A percentile compares a stretch with the other conserved stretches of the same genome.
Evolutionary conservation across 2,113 vertebrate genomes (phyloP).

Genomic region (Pithys albifrons): DNA sequence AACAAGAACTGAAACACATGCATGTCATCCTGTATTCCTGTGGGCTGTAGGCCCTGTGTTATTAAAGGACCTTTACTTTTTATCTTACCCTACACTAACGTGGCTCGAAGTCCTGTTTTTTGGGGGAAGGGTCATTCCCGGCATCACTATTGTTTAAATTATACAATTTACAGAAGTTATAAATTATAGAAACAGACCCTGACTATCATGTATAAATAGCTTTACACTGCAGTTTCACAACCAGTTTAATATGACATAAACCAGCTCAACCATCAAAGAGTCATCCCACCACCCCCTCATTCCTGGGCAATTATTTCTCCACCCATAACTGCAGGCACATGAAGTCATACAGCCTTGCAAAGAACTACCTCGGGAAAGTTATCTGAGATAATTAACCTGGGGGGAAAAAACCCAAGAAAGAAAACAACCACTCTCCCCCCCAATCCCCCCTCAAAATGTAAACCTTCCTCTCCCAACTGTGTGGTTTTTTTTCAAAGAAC

Average conservation of each 20-base stretch:
- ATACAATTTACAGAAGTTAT: not conserved
- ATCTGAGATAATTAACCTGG: not conserved
- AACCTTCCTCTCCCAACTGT: not conserved
- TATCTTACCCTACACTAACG: no score
- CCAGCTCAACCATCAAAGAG: not conserved
- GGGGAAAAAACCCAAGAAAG: not conserved
- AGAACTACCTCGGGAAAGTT: not conserved
- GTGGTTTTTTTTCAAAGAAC: not conserved
- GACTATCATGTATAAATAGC: not conserved
- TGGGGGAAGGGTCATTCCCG: no score
- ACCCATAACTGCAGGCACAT: not conserved
- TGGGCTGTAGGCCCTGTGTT: no score
- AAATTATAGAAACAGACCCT: not conserved
- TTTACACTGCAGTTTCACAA: not conserved
- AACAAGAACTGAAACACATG: no score
- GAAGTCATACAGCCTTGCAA: not conserved
- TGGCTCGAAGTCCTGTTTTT: no score
- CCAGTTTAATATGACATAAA: not conserved
- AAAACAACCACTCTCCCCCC: no score
- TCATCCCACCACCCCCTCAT: not conserved
- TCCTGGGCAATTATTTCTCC: not conserved
- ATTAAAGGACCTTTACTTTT: no score
- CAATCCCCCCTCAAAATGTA: not conserved
- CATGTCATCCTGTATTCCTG: no score
- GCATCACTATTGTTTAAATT: not conserved